A percentile compares a stretch with the other conserved stretches of the same genome.
Evolutionary conservation across 2,888 invertebrate genomes (phyloP).

Genomic region (Cephonodes hylas): DNA sequence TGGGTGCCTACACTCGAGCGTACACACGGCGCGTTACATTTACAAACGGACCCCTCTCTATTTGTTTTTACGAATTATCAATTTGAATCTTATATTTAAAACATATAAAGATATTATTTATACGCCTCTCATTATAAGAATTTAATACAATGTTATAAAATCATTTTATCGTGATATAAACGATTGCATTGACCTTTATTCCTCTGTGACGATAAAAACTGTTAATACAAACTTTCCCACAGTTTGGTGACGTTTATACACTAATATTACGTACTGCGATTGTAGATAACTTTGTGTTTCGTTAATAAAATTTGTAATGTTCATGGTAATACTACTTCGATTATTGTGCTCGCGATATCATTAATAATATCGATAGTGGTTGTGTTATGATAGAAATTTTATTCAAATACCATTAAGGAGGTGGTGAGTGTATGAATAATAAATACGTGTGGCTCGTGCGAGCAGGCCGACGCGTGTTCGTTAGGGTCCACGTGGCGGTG

Average conservation of each 20-base stretch:
- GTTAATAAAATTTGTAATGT: slow-evolving; percentile 31
- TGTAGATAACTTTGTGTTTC: slow-evolving; percentile 31
- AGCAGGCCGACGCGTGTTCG: slow-evolving; percentile 9
- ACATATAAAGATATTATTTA: slow-evolving; percentile 55
- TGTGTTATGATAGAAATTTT: background rate
- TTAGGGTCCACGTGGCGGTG: slow-evolving; percentile 27
- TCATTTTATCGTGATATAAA: slow-evolving; percentile 52
- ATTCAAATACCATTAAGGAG: background rate
- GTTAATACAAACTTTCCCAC: slow-evolving; percentile 56
- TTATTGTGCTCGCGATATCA: background rate
- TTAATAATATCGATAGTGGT: background rate
- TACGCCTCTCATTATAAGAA: slow-evolving; percentile 57
- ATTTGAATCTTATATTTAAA: slow-evolving; percentile 45
- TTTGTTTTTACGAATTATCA: slow-evolving; percentile 49
- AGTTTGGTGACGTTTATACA: slow-evolving; percentile 45
- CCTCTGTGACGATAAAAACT: slow-evolving; percentile 43
- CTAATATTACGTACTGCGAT: slow-evolving; percentile 36
- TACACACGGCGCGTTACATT: slow-evolving; percentile 30
- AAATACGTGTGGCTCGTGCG: slow-evolving; percentile 34
- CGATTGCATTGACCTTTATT: slow-evolving; percentile 52
- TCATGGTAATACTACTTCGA: background rate
- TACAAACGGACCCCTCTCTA: slow-evolving; percentile 37
- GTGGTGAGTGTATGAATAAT: slow-evolving; percentile 33
- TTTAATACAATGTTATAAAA: slow-evolving; percentile 57
- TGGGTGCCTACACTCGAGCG: slow-evolving; percentile 55